These are phyloP conservation scores for Haemorhous mexicanus DNA, from an alignment of 2,113 vertebrate species.

Conservation along the genomic window DNA sequence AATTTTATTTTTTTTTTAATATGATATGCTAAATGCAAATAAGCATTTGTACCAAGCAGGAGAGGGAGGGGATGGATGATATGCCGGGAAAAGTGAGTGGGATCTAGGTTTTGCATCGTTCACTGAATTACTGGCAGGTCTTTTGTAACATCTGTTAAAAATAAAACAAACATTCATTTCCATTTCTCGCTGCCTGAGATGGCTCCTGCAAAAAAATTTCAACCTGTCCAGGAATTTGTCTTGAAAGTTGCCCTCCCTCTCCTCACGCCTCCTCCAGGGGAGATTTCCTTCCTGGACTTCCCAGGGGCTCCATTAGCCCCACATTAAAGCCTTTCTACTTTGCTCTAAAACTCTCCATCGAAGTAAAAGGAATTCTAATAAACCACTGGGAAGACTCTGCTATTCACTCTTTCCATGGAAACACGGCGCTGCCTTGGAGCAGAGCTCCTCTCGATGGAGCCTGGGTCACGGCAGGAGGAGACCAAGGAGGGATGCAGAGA, in stretches of 20 bases:
- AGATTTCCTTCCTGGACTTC: slow-evolving; percentile 68
- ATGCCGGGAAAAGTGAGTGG: slow-evolving; percentile 41
- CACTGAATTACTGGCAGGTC: slow-evolving; percentile 59
- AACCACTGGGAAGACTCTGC: slow-evolving; percentile 60
- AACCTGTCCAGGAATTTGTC: slow-evolving; percentile 67
- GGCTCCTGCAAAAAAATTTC: slow-evolving; percentile 59
- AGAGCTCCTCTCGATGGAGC: slow-evolving; percentile 47
- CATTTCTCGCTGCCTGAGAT: slow-evolving; percentile 56
- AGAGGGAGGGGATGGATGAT: slow-evolving; percentile 43
- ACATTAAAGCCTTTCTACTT: slow-evolving; percentile 68
- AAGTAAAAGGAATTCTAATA: slow-evolving; percentile 73
- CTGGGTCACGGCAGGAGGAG: slow-evolving; percentile 61
- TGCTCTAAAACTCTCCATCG: slow-evolving; percentile 56
- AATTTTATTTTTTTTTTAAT: background rate
- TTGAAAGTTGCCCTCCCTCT: slow-evolving; percentile 57
- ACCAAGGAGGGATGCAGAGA: slow-evolving; percentile 51
- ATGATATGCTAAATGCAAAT: slow-evolving; percentile 43
- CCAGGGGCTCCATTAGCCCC: slow-evolving; percentile 69
- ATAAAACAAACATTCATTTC: slow-evolving; percentile 68
- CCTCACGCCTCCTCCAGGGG: slow-evolving; percentile 63
- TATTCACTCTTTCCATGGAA: slow-evolving; percentile 70
- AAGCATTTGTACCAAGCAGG: background rate
- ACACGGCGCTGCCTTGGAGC: slow-evolving; percentile 48
- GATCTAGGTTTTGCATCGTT: slow-evolving; percentile 55
- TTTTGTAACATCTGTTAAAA: slow-evolving; percentile 70